Conservation (phyloP, 2,888 invertebrate species). For the Zootermopsis nevadensis region DNA sequence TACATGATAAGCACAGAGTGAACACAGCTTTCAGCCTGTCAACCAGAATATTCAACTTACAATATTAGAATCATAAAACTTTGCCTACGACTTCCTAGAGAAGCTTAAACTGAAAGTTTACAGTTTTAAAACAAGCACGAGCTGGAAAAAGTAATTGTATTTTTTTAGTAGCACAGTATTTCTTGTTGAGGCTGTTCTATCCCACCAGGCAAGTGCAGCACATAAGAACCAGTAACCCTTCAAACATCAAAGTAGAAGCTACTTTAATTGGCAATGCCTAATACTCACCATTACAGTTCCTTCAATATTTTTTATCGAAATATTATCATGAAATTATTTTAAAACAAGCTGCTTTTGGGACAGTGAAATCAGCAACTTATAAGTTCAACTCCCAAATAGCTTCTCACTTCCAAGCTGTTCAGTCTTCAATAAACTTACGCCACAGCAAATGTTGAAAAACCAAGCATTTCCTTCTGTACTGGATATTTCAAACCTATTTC, state of each 20-base stretch:
- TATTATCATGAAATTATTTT: not conserved
- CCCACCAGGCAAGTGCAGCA: slow-evolving; percentile 49
- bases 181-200: slow-evolving; percentile 21
- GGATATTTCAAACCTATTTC: too few species aligned
- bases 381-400: not conserved
- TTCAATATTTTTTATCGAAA: not conserved
- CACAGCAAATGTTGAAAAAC: too few species aligned
- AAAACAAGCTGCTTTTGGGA: slow-evolving; percentile 3
- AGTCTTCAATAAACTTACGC: not conserved
- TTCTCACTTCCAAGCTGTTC: not conserved
- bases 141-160: slow-evolving; percentile 49
- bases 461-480: too few species aligned
- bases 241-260: slow-evolving; percentile 13
- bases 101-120: not conserved
- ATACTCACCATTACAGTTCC: slow-evolving; percentile 29
- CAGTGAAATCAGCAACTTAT: not conserved
- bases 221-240: slow-evolving; percentile 20
- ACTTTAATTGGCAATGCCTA: slow-evolving; percentile 19
- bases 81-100: not conserved
- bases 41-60: not conserved
- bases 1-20: not conserved
- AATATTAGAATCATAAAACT: not conserved
- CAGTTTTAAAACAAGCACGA: slow-evolving; percentile 17
- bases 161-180: slow-evolving; percentile 51
- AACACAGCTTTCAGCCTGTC: not conserved